Evolutionary conservation across 2,888 invertebrate genomes (phyloP), one percentile per base, ranked within the genome.

Genomic region (Carpatolechia fugitivella): DNA sequence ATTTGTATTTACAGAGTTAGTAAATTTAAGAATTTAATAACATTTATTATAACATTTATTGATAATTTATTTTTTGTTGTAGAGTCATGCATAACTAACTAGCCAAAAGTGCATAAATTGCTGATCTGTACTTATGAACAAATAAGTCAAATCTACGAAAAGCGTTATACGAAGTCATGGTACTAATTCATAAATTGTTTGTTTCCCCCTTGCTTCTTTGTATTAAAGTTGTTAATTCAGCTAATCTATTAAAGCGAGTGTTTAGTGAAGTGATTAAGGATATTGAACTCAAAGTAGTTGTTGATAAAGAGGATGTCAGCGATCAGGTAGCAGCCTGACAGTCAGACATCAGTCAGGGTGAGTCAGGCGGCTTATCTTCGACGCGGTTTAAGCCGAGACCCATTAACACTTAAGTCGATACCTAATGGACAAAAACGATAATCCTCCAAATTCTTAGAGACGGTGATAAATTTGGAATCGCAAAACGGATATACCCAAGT

Each of bases 401-500:
- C 88, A 85, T 86, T 88, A 87, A 88, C 87, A 88, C 85, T 84
- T 80, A 80, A 81, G 76, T 70, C 72, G 72, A 70, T 65, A 70
- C 67, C 80, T 88, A 89, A 89, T 89, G 89, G 89, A 88, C 88
- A 87, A 87, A 88, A 89, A 89, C 80, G 67, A 70, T 67, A 87
- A 88, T 89, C 86, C 88, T 85, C 70, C 67, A 61, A 70, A 72
- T 79, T 78, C 79, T 80, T 68, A 73, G 73, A 78, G 73, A 63
- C 66, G 64, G 69, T 66, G 74, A 79, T 77, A 76, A 77, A 62
- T 53, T 54, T 40, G 56, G 60, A 62, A 74, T 64, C 78, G 81
- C 81, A 69, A 77, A 75, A 78, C 67, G 66, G 66, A 66, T 63
- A 70, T 64, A 65, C 63, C 65, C 55, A 58, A 58, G 65, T 66